These are phyloP conservation scores for Trachops cirrhosus DNA, from an alignment of 2,797 vertebrate genomes.

Conservation along the genomic window DNA sequence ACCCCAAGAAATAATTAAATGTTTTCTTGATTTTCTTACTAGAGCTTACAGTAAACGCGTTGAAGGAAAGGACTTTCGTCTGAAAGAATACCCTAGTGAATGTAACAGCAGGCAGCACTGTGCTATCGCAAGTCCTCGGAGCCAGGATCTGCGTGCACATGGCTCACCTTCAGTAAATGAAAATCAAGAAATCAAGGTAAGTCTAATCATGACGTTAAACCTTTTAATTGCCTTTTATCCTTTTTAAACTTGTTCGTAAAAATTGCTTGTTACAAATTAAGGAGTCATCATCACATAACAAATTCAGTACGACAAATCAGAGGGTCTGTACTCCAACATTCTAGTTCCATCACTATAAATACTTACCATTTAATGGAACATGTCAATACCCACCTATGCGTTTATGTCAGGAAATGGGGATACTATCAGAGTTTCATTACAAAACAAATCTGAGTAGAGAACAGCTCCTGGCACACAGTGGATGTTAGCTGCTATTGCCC, in stretches of 20 bases:
- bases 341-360: not conserved
- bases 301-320: not conserved
- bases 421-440: not conserved
- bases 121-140: not conserved
- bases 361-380: not conserved
- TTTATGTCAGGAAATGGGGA: not conserved
- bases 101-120: not conserved
- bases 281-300: not conserved
- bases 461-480: not conserved
- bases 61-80: conserved; percentile 73
- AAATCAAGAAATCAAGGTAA: conserved; percentile 77
- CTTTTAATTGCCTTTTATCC: not conserved
- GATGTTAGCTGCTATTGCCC: not conserved
- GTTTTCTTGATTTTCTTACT: conserved; percentile 48
- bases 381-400: not conserved
- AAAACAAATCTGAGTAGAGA: not conserved
- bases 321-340: not conserved
- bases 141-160: conserved; percentile 47
- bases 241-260: conserved; percentile 1
- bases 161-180: conserved; percentile 58
- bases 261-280: not conserved
- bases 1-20: not conserved
- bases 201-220: not conserved
- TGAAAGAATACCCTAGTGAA: conserved; percentile 64
- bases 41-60: conserved; percentile 82